Percentiles rank a stretch among this genome's conserved stretches.
Conservation (phyloP, 92 coral and sea anemone genomes). For the Porites lobata region DNA sequence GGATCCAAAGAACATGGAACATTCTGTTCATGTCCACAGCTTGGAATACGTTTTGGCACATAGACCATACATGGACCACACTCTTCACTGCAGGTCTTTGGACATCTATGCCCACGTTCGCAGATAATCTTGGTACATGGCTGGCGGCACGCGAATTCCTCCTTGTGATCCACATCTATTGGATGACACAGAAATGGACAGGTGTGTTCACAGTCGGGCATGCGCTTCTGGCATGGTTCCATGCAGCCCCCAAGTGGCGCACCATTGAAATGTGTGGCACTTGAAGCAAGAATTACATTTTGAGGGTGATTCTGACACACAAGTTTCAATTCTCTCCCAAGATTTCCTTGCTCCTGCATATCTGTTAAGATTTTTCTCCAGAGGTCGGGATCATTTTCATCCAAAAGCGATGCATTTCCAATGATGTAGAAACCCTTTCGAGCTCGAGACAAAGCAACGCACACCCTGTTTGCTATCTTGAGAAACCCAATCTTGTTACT, state of each 20-base stretch:
- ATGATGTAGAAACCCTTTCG: constrained; percentile 84
- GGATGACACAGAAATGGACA: constrained; percentile 88
- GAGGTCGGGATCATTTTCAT: constrained; percentile 68
- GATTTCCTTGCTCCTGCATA: constrained; percentile 67
- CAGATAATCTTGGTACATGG: constrained; percentile 71
- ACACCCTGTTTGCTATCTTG: constrained; percentile 81
- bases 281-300: constrained; percentile 75
- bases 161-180: constrained; percentile 70
- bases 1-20: constrained; percentile 86
- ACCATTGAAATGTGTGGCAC: constrained; percentile 75
- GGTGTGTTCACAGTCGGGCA: constrained; percentile 72
- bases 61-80: constrained; percentile 78
- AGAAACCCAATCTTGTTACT: constrained; percentile 89
- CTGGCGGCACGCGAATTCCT: constrained; percentile 74
- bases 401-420: constrained; percentile 82
- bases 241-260: constrained; percentile 94
- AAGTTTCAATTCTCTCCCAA: constrained; percentile 71
- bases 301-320: constrained; percentile 94
- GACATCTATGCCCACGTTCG: constrained; percentile 69
- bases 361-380: constrained; percentile 82
- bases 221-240: constrained; percentile 61
- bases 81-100: constrained; percentile 67
- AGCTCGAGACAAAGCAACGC: constrained; percentile 95
- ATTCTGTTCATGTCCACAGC: constrained; percentile 70
- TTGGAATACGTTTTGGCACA: constrained; percentile 70